Evolutionary conservation across 2,888 invertebrate species (phyloP).

Genomic region (Osedax fenrisi): DNA sequence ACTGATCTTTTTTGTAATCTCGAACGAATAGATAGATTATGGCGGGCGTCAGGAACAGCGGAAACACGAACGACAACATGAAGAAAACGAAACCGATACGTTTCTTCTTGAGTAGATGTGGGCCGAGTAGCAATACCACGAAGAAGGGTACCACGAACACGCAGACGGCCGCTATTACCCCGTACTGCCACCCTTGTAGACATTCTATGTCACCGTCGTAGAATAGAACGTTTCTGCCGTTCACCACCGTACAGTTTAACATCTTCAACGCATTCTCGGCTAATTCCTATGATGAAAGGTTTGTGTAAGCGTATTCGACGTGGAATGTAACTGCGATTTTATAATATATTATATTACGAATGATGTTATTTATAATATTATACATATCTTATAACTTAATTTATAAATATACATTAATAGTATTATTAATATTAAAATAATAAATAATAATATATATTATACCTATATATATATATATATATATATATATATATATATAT

Average conservation of each 20-base stretch:
- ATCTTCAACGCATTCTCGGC: conserved; percentile 24
- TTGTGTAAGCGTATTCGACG: background rate
- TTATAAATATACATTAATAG: too few species aligned
- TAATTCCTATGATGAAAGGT: background rate
- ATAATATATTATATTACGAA: too few species aligned
- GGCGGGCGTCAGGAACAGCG: conserved; percentile 25
- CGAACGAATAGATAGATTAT: background rate
- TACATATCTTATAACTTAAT: too few species aligned
- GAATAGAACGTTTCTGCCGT: conserved; percentile 25
- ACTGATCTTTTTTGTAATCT: background rate
- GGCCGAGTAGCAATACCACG: conserved; percentile 25
- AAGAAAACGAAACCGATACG: conserved; percentile 7
- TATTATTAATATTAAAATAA: too few species aligned
- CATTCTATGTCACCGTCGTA: conserved; percentile 32
- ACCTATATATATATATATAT: too few species aligned
- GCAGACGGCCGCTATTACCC: conserved; percentile 12
- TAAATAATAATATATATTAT: too few species aligned
- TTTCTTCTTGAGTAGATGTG: conserved; percentile 20
- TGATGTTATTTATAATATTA: too few species aligned
- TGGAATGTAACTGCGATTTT: background rate
- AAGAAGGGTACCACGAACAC: conserved; percentile 33
- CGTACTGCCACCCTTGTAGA: conserved; percentile 33
- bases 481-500: too few species aligned
- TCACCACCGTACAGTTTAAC: conserved; percentile 27
- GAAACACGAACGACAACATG: conserved; percentile 21